Evolutionary conservation across 2,113 vertebrate genomes (phyloP).

Genomic region (Plectropomus leopardus): DNA sequence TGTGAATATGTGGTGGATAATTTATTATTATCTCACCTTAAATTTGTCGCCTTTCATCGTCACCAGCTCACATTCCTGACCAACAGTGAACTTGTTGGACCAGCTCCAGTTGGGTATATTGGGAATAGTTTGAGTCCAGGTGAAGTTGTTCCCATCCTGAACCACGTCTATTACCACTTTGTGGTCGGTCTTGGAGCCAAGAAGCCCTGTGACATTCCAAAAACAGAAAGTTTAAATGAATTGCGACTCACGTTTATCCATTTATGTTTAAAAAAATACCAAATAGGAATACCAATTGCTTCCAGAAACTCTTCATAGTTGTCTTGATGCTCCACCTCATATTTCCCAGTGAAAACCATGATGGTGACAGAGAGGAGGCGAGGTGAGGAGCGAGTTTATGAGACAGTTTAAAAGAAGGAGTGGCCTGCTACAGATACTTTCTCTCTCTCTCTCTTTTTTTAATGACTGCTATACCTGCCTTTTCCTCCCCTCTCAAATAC

Average conservation of each 20-base stretch:
- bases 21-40: conserved; percentile 82
- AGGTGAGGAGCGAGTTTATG: conserved; percentile 16
- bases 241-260: background rate
- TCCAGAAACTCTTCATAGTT: conserved; percentile 89
- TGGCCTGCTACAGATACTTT: conserved; percentile 27
- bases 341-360: conserved; percentile 90
- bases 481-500: conserved; percentile 15
- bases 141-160: conserved; percentile 89
- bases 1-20: background rate
- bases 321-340: conserved; percentile 87
- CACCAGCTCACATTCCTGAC: conserved; percentile 87
- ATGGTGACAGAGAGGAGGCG: conserved; percentile 30
- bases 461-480: background rate
- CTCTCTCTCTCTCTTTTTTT: background rate
- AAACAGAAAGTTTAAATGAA: conserved; percentile 13
- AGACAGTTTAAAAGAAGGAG: conserved; percentile 61
- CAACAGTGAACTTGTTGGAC: conserved; percentile 87
- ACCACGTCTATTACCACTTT: conserved; percentile 89
- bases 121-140: conserved; percentile 87
- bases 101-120: conserved; percentile 83
- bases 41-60: conserved; percentile 88
- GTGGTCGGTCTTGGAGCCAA: conserved; percentile 86
- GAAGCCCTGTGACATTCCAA: conserved; percentile 77
- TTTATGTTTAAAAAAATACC: background rate
- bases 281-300: conserved; percentile 73